These are phyloP conservation scores for Drosophila sproati DNA, from an alignment of 1,140 invertebrate species.

Conservation along the genomic window DNA sequence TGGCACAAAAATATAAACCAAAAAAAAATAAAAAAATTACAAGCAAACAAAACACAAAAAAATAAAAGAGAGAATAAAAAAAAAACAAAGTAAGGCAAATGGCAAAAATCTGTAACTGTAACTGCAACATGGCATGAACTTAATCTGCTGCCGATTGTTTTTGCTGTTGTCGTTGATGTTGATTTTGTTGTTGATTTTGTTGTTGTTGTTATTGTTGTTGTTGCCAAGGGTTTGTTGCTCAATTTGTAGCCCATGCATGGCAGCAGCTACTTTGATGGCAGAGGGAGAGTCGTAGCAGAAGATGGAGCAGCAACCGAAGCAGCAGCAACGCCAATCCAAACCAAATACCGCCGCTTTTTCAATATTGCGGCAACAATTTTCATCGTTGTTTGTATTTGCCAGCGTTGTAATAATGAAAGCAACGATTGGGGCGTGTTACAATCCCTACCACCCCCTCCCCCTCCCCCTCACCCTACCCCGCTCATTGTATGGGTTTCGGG, in stretches of 20 bases:
- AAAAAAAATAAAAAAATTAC: conserved; percentile 12
- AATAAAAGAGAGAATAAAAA: conserved; percentile 12
- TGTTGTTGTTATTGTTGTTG: conserved; percentile 45
- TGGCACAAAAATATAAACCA: conserved; percentile 30
- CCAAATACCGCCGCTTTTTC: conserved; percentile 77
- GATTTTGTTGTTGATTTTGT: conserved; percentile 12
- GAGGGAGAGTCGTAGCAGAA: too few relatives aligned
- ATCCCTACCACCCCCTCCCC: not conserved
- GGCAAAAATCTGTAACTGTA: conserved; percentile 75
- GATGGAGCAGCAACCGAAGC: not conserved
- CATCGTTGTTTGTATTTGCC: conserved; percentile 77
- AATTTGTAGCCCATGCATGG: conserved; percentile 56
- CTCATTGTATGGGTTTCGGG: conserved; percentile 37
- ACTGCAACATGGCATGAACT: conserved; percentile 82
- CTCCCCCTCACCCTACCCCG: not conserved
- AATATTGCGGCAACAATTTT: conserved; percentile 82
- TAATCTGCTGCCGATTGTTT: conserved; percentile 79
- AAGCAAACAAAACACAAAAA: conserved; percentile 9
- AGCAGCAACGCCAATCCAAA: conserved; percentile 34
- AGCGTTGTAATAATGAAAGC: conserved; percentile 79
- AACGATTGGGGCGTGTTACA: conserved; percentile 59
- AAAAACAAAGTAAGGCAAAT: conserved; percentile 33
- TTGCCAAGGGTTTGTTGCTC: conserved; percentile 62
- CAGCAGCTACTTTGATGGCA: conserved; percentile 32
- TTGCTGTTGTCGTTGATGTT: conserved; percentile 28